Conservation (phyloP, 2,797 vertebrate species). For the Thripadectes ignobilis region DNA sequence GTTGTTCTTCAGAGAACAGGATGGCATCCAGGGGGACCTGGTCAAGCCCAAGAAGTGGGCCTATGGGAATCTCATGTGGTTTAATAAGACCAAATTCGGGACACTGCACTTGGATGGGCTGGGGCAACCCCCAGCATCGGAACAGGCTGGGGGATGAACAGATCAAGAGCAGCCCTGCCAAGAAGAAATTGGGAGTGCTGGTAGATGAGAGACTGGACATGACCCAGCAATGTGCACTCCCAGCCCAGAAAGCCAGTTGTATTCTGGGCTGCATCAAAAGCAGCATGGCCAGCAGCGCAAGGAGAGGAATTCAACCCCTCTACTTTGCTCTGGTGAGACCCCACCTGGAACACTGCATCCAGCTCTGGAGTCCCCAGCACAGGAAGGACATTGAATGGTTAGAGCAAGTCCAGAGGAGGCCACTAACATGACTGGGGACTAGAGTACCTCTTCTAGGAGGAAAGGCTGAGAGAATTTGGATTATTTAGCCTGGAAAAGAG, state of each 20-base stretch:
- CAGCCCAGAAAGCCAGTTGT: not conserved
- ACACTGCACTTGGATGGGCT: not conserved
- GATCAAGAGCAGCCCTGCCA: not conserved
- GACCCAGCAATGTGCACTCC: not conserved
- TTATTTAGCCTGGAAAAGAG: not conserved
- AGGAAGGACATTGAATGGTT: accelerated
- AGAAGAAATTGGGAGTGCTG: not conserved
- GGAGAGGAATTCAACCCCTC: not conserved
- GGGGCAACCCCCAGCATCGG: no score
- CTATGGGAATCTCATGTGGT: accelerated
- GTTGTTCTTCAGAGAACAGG: not conserved
- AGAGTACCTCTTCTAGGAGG: accelerated
- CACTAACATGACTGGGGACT: not conserved
- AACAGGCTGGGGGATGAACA: not conserved
- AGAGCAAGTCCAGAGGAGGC: not conserved
- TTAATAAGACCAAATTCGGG: not conserved
- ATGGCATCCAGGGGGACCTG: not conserved
- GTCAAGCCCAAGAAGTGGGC: not conserved
- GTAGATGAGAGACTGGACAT: not conserved
- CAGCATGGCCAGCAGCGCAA: not conserved
- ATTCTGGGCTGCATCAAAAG: not conserved
- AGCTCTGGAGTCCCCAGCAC: not conserved
- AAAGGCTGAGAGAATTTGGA: not conserved
- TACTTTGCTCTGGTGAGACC: not conserved
- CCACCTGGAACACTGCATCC: not conserved